phyloP scores from a whole-genome alignment of 1,140 invertebrate genomes.

The Gryllus bimaculatus region DNA sequence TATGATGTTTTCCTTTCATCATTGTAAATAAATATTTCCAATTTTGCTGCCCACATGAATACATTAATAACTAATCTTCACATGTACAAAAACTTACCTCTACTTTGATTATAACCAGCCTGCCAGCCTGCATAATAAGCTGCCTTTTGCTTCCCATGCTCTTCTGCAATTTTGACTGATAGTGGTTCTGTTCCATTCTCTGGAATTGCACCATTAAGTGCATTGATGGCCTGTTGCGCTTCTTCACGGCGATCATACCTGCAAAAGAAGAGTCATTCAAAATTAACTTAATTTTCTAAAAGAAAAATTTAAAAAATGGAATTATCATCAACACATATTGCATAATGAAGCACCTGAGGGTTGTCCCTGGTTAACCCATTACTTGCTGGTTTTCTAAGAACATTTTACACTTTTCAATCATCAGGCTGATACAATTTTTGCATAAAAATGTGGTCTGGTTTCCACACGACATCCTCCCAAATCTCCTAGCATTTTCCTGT shows the following conservation, averaged over 20 bases:
- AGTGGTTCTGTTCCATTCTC: conserved; percentile 75
- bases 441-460: too few relatives aligned
- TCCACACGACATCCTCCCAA: too few relatives aligned
- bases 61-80: conserved; percentile 42
- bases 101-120: conserved; percentile 44
- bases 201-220: conserved; percentile 74
- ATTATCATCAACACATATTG: too few relatives aligned
- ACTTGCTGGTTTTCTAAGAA: too few relatives aligned
- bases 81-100: conserved; percentile 39
- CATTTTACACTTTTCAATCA: too few relatives aligned
- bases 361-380: too few relatives aligned
- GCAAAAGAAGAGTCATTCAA: not conserved
- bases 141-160: conserved; percentile 84
- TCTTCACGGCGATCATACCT: conserved; percentile 75
- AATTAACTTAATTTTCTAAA: not conserved
- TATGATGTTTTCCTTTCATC: too few relatives aligned
- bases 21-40: too few relatives aligned
- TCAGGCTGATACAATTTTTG: too few relatives aligned
- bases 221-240: conserved; percentile 76
- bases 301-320: too few relatives aligned
- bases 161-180: conserved; percentile 81
- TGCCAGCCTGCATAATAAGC: conserved; percentile 51
- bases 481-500: too few relatives aligned
- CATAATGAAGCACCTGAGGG: too few relatives aligned
- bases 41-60: conserved; percentile 26